Base-by-base conservation (phyloP, 2,113 vertebrate species). In the Scalopus aquaticus region DNA sequence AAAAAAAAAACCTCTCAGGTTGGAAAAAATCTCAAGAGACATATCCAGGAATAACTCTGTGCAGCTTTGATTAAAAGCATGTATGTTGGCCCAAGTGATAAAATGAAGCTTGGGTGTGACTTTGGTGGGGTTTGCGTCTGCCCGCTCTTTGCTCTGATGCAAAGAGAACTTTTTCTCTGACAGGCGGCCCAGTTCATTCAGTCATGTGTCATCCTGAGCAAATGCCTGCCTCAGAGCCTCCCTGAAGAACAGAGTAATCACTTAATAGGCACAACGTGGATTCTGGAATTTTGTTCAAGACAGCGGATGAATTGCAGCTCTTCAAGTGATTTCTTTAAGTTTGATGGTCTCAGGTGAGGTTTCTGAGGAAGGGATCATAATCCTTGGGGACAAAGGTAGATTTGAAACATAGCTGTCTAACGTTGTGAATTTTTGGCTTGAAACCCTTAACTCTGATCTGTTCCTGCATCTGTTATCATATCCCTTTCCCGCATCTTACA, bases 101-200 rank as follows among this genome's bases (percentile, higher is more conserved):
- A 35, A 5, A 4, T 4, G 35, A 64, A 51, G 30, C 72, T 32
- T 26, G 76, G 77, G 77, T 65, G 0, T 1, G 60, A 35, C 49
- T 1, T 49, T 2, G 58, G 4, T 32, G 28, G 80, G 51, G 94
- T 83, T 49, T 77, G 49, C 51, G 86, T 22, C 13, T 92, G 46
- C 42, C 24, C 42, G 16, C 88, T 7, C n/a, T 78, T 56, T 20
- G 79, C 73, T 83, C 28, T 44, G 39, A 49, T 44, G n/a, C 46
- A 19, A 32, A 83, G 42, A 72, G 96, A 97, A 97, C 91, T 97
- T 96, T 65, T 96, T 65, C 49, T 70, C 51, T 97, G 96, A 60
- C 91, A 92, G 93, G 83, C 70, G 60, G 87, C 8, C 0, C n/a
- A 4, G 77, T 64, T 84, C 77, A 35, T 97, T 26, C 37, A 9